phyloP scores from a whole-genome alignment of 2,797 vertebrate genomes.

The Epinephelus awoara region DNA sequence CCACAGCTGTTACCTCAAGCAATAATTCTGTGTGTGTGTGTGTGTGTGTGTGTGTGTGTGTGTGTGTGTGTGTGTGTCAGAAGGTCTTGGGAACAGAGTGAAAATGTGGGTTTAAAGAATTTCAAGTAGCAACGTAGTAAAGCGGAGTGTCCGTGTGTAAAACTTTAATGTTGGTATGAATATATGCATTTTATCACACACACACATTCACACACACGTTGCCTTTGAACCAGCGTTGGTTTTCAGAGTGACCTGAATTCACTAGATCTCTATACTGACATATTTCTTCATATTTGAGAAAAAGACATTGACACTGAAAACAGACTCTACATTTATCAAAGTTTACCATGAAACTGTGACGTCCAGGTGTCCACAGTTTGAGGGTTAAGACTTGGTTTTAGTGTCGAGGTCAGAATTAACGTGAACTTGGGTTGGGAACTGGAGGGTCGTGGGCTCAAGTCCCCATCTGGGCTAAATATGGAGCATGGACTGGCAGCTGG shows the following conservation, averaged over 20 bases:
- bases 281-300: neutral
- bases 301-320: neutral
- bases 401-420: neutral
- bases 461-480: too few species aligned
- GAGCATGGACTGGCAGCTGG: too few species aligned
- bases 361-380: neutral
- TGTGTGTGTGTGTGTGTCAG: conserved; percentile 19
- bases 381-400: neutral
- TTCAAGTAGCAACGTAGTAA: neutral
- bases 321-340: neutral
- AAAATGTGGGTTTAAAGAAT: conserved; percentile 38
- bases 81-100: conserved; percentile 11
- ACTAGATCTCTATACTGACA: neutral
- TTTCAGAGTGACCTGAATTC: neutral
- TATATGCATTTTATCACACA: neutral
- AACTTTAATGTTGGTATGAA: conserved; percentile 7
- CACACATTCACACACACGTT: neutral
- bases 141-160: neutral
- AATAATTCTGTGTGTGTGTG: conserved; percentile 28
- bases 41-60: conserved; percentile 14
- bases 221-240: neutral
- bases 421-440: too few species aligned
- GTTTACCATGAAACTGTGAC: neutral
- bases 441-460: too few species aligned
- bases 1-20: conserved; percentile 61